Conservation (phyloP, 1,140 invertebrate genomes). For the Leptopilina clavipes region DNA sequence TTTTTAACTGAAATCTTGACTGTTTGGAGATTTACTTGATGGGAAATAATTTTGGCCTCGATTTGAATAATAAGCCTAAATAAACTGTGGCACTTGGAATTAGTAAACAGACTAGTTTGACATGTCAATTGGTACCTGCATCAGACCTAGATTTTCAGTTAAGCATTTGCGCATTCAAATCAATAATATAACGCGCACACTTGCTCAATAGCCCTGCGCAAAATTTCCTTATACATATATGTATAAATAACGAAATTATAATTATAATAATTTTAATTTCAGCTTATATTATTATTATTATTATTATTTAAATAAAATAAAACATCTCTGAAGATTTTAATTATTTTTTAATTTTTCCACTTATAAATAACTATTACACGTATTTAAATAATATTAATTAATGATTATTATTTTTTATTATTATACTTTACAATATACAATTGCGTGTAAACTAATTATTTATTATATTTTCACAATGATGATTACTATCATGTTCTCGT, state of each 20-base stretch:
- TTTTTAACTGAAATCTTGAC: slow-evolving; percentile 36
- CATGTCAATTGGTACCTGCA: slow-evolving; percentile 41
- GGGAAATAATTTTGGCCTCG: background rate
- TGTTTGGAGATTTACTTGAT: slow-evolving; percentile 32
- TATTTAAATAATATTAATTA: no score
- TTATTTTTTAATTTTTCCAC: no score
- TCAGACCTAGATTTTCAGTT: slow-evolving; percentile 31
- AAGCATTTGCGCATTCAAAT: slow-evolving; percentile 70
- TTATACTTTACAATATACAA: no score
- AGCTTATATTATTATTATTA: no score
- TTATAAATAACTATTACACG: no score
- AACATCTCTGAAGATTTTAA: no score
- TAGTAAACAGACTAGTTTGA: slow-evolving; percentile 37
- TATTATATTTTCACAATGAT: no score
- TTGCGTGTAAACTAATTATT: no score
- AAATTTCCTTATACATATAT: background rate
- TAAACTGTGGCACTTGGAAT: slow-evolving; percentile 8
- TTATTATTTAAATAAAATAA: no score
- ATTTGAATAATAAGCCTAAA: background rate
- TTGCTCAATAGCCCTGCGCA: slow-evolving; percentile 19
- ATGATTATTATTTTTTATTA: no score
- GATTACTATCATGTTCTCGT: no score
- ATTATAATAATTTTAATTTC: background rate
- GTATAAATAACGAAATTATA: background rate
- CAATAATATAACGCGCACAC: slow-evolving; percentile 63